These are phyloP conservation scores for Dasysyrphus tricinctus DNA, from an alignment of 2,888 invertebrate genomes.

Conservation along the genomic window DNA sequence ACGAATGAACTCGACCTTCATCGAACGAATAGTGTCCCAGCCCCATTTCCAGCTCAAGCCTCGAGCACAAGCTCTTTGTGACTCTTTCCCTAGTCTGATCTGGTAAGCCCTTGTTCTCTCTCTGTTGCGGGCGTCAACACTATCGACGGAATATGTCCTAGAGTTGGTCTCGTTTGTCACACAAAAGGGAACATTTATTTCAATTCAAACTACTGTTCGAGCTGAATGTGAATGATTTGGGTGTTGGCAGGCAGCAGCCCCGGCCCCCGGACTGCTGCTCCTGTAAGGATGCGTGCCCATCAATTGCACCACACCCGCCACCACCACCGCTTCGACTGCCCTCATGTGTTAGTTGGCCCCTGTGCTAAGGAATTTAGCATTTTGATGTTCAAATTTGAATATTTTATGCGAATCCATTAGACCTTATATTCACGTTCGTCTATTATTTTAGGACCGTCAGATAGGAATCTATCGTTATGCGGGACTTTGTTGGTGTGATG, in stretches of 20 bases:
- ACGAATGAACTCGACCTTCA: background rate
- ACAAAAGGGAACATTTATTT: constrained; percentile 66
- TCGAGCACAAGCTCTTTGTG: background rate
- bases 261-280: background rate
- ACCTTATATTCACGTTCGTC: constrained; percentile 47
- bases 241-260: constrained; percentile 2
- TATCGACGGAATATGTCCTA: constrained; percentile 32
- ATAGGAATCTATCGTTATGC: constrained; percentile 27
- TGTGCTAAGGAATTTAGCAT: constrained; percentile 65
- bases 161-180: constrained; percentile 47
- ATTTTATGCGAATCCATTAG: constrained; percentile 76
- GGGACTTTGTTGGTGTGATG: background rate
- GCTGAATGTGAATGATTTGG: constrained; percentile 22
- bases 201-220: constrained; percentile 48
- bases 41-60: background rate
- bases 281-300: constrained; percentile 14
- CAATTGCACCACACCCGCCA: background rate
- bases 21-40: background rate
- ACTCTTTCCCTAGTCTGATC: background rate
- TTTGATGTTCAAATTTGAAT: constrained; percentile 74
- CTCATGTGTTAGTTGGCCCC: constrained; percentile 25
- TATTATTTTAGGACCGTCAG: constrained; percentile 47
- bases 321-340: background rate
- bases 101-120: background rate
- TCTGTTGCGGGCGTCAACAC: constrained; percentile 44